A percentile compares a stretch with the other conserved stretches of the same genome.
phyloP scores from a whole-genome alignment of 2,113 vertebrate genomes.

The Boulengerochromis microlepis region DNA sequence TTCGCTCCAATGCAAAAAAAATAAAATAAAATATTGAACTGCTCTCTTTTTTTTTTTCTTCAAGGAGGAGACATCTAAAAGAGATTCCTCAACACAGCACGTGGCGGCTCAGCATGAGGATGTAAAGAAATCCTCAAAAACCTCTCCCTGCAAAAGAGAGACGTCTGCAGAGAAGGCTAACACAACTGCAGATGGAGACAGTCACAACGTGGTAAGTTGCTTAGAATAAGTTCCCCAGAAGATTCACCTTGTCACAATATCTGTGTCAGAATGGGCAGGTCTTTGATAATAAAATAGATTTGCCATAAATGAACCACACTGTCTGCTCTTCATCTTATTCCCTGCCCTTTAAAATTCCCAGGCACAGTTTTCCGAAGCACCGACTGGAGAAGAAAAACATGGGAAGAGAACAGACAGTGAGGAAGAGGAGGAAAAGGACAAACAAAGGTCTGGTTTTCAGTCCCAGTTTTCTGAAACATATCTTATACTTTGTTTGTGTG shows the following conservation, averaged over 20 bases:
- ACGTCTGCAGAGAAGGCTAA: slow-evolving; percentile 7
- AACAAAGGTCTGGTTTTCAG: slow-evolving; percentile 46
- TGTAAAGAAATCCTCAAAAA: slow-evolving; percentile 12
- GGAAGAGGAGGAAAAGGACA: slow-evolving; percentile 40
- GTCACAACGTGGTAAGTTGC: slow-evolving; percentile 44
- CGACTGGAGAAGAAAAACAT: slow-evolving; percentile 7
- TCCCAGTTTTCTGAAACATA: background rate
- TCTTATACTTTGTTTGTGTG: background rate
- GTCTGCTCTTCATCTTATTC: background rate
- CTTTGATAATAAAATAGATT: background rate
- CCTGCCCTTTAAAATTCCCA: slow-evolving; percentile 1
- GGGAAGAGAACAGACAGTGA: slow-evolving; percentile 18
- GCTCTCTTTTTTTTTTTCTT: background rate
- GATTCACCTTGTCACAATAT: background rate
- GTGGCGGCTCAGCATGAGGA: background rate
- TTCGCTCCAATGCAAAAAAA: background rate
- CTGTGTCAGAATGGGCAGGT: background rate
- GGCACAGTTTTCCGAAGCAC: slow-evolving; percentile 13
- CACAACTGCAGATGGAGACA: background rate
- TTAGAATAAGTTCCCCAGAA: background rate
- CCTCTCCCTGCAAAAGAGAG: slow-evolving; percentile 20
- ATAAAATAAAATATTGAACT: background rate
- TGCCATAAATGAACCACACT: background rate
- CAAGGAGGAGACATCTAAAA: slow-evolving; percentile 50
- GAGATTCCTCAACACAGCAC: slow-evolving; percentile 7